Base-by-base conservation (phyloP, 2,888 invertebrate genomes). In the Catocala nupta region DNA sequence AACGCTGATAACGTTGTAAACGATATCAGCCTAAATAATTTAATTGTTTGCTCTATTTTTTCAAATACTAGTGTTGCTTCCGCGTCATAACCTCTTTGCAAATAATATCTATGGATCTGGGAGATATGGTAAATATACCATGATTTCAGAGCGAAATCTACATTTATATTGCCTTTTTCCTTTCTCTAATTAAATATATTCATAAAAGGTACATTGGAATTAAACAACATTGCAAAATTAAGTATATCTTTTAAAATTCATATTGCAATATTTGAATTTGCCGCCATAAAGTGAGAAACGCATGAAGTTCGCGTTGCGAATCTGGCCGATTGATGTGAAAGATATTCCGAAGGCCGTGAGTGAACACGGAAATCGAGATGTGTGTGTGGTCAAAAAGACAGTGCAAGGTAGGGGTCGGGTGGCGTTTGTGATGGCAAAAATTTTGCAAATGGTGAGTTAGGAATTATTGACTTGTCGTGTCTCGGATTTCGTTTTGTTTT, bases 341-440 rank as follows among this genome's bases (percentile, higher is more conserved):
- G 95, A 95, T 95, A 95, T 95, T 94, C 94, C 95, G 95, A 95
- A 95, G 95, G 95, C 95, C 95, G 95, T 95, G 95, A 95, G 95
- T 92, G 95, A 94, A 94, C 93, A 93, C 94, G 93, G 93, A 92
- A 93, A 93, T 93, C 92, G 94, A 93, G 94, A 94, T 93, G 94
- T 93, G 94, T 94, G 94, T 94, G 94, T 94, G 94, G 94, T 94
- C 94, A 93, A 94, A 95, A 95, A 95, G 95, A 95, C 95, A 96
- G 96, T 95, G 96, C 95, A 96, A 95, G 95, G 95, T 96, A 96
- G 96, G 96, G 96, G 96, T 96, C 96, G 96, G 96, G 96, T 96
- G 96, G 96, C 96, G 95, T 95, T 94, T 96, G 96, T 96, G 96
- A 96, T 96, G 96, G 96, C 96, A 96, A 96, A 96, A 95, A 91